Evolutionary conservation across 1,140 invertebrate species (phyloP).

Genomic region (Lepidotrigona ventralis): DNA sequence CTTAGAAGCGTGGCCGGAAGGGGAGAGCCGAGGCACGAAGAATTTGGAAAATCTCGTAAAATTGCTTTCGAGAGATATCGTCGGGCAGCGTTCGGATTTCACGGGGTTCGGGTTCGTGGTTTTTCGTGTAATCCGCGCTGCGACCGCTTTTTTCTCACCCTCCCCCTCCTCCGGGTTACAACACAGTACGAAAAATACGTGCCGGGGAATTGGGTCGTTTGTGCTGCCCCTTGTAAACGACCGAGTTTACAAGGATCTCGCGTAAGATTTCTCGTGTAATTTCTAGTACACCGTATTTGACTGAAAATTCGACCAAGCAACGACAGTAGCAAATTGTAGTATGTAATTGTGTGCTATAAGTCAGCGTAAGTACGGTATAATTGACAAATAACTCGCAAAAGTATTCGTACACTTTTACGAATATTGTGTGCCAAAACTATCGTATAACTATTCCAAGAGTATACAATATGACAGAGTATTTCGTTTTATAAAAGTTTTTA

Average conservation of each 20-base stretch:
- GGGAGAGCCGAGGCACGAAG: background rate
- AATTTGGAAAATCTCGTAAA: constrained; percentile 14
- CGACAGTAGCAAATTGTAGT: background rate
- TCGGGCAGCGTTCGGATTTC: background rate
- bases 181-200: background rate
- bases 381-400: background rate
- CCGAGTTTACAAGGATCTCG: background rate
- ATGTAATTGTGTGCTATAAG: too few species aligned
- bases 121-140: background rate
- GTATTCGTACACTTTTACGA: too few species aligned
- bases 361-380: background rate
- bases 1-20: background rate
- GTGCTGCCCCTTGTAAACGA: background rate
- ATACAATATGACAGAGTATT: too few species aligned
- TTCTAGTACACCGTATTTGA: background rate
- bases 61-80: background rate
- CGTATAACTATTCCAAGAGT: too few species aligned
- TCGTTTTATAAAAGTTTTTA: too few species aligned
- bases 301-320: background rate
- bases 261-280: background rate
- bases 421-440: too few species aligned
- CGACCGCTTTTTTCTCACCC: background rate
- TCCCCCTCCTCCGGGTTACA: too few species aligned
- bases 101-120: background rate
- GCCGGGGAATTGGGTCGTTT: background rate